A percentile compares a stretch with the other conserved stretches of the same genome.
phyloP scores from a whole-genome alignment of 2,113 vertebrate species.

The human (Homo sapiens) region GRCh38 chr7:10210001-10210500 shows the following conservation, averaged over 20 bases:
- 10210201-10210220: neutral
- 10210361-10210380: neutral
- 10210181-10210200: neutral
- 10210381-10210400: neutral
- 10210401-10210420: neutral
- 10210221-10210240: neutral
- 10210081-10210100: neutral
- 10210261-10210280: neutral
- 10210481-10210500: neutral
- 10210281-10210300: neutral
- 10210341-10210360: neutral
- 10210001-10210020: neutral
- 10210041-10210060: too few relatives aligned
- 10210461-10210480: neutral
- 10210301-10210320: neutral
- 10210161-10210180: neutral
- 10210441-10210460: neutral
- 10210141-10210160: neutral
- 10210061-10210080: neutral
- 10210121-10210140: neutral
- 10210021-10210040: neutral
- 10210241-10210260: neutral
- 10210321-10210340: neutral
- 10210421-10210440: neutral
- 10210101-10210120: neutral